Base-by-base conservation (phyloP, 2,113 vertebrate species). In the Archilochus colubris region DNA sequence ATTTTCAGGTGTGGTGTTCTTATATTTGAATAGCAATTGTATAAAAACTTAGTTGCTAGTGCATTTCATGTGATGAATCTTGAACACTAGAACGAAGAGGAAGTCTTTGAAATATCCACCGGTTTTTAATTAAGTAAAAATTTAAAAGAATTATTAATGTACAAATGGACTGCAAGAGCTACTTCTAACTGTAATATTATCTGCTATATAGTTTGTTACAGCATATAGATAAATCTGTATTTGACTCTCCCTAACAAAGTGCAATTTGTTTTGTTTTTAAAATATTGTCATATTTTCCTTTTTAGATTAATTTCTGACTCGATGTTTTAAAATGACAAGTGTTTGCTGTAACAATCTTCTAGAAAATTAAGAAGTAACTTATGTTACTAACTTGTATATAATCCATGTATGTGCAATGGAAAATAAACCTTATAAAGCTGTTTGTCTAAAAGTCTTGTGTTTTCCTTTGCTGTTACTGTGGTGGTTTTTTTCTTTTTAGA, bases 351-450 rank as follows among this genome's bases (percentile, higher is more conserved):
- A 97, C 96, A 91, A 95, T 97, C 97, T 97, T 97, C 96, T 97
- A 98, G 97, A 96, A 94, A 95, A 96, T 96, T 97, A 95, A 97
- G 94, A 91, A 94, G 97, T 97, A 97, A 98, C 96, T 97, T 98
- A 95, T 97, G 96, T 98, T 97, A 98, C 97, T 98, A 97, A 98
- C 97, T 97, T 98, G 98, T 98, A 98, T 97, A 97, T 98, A 98
- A 97, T 95, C 93, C 77, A 79, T 97, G 93, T 97, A 97, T 96
- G 97, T 98, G 98, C 98, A 98, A 97, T 97, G 96, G 96, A 98
- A 98, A 98, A 98, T 98, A 98, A 98, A 98, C 96, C 98, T 95
- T 97, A 97, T 95, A 97, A 97, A 97, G 94, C 95, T 96, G 94
- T 98, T 98, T 98, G 97, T 97, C 96, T 97, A 97, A 97, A 97